Conservation (phyloP, 2,113 vertebrate genomes). For the Hippopotamus amphibius region DNA sequence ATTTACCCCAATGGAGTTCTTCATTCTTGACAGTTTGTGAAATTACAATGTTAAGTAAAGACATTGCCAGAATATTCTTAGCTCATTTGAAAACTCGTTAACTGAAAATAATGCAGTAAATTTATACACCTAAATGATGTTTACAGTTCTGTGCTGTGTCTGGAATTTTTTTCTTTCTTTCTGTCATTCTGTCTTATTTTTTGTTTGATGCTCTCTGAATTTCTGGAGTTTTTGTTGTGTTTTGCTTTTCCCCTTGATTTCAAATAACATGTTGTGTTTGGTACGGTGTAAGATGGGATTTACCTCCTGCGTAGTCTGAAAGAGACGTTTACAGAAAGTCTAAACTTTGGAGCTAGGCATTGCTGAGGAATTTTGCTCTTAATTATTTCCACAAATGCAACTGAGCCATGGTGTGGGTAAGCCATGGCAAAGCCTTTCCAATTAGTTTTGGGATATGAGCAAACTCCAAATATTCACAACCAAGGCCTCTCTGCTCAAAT, state of each 20-base stretch:
- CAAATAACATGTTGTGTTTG: neutral
- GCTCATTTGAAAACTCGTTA: conserved; percentile 77
- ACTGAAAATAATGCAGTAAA: conserved; percentile 59
- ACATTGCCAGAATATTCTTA: neutral
- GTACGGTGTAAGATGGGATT: neutral
- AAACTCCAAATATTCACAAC: neutral
- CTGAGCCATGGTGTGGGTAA: neutral
- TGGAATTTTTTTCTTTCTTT: neutral
- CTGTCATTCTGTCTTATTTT: neutral
- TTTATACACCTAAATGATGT: conserved; percentile 27
- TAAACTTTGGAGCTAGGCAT: neutral
- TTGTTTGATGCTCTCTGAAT: neutral
- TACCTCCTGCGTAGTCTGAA: neutral
- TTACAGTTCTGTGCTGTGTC: neutral
- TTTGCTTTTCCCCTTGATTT: conserved; percentile 18
- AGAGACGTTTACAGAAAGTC: neutral
- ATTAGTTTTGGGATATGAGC: neutral
- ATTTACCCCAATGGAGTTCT: conserved; percentile 46
- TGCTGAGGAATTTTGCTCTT: neutral
- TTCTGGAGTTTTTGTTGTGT: neutral
- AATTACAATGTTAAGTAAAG: conserved; percentile 7
- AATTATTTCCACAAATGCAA: neutral
- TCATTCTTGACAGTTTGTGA: conserved; percentile 66
- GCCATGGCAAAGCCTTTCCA: neutral
- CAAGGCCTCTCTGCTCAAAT: neutral